Base-by-base conservation (phyloP, 2,888 invertebrate species). In the Hermodice carunculata region DNA sequence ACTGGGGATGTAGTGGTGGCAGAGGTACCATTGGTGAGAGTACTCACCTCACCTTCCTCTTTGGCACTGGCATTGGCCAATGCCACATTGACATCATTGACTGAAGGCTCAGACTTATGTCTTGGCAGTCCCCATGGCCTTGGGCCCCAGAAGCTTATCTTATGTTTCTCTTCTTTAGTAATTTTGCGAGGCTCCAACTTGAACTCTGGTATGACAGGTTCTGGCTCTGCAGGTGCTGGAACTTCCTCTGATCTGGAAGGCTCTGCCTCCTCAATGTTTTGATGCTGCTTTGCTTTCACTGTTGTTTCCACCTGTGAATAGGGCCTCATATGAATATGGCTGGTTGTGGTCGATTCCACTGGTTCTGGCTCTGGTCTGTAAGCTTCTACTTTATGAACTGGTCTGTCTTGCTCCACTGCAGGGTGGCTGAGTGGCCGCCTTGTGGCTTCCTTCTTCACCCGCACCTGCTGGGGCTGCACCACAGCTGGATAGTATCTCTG, bases 211-310 rank as follows among this genome's bases (percentile, higher is more conserved):
- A 37, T 22, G 26, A 49, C 37, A 17, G 48, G 46, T 14, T 48
- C 48, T 24, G 59, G 59, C 26, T 59, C 59, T 22, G 32, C 34
- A 24, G 59, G 37, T 8, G 48, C 28, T n/a, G 48, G 46, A n/a
- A 49, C 48, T 2, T 37, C 34, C 8, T 49, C 34, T n/a, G 19
- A 24, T 24, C 37, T 54, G 1, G 24, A 28, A 26, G 24, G 11
- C 24, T 42, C 2, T n/a, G n/a, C n/a, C n/a, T n/a, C n/a, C n/a
- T n/a, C n/a, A n/a, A n/a, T n/a, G n/a, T n/a, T n/a, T n/a, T n/a
- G n/a, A n/a, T n/a, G n/a, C n/a, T n/a, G n/a, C n/a, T n/a, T n/a
- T n/a, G n/a, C n/a, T n/a, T n/a, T n/a, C n/a, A n/a, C n/a, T n/a
- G n/a, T n/a, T n/a, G n/a, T n/a, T n/a, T n/a, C n/a, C n/a, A n/a